Conservation (phyloP, 1,140 invertebrate genomes). For the Steinernema feltiae region DNA sequence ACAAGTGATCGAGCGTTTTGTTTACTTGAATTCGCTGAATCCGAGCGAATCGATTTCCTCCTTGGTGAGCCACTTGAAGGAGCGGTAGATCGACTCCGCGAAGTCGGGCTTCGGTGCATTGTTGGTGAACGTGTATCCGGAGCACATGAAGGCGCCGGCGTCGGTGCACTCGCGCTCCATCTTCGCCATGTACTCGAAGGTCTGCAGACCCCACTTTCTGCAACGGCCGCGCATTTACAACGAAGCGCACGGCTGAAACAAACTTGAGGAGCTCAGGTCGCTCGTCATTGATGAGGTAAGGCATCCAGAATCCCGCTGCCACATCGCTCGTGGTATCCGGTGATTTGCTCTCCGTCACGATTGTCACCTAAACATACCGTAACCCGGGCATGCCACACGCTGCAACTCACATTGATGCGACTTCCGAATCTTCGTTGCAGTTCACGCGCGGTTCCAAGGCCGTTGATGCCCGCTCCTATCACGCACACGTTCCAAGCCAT, state of each 20-base stretch:
- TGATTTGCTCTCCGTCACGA: background rate
- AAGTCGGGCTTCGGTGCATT: background rate
- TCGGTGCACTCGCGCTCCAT: conserved; percentile 5
- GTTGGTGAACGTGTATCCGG: background rate
- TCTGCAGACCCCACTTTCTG: background rate
- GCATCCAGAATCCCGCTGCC: background rate
- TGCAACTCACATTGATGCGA: background rate
- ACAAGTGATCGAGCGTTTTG: background rate
- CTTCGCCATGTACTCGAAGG: conserved; percentile 4
- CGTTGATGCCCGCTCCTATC: conserved; percentile 33
- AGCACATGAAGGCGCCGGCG: background rate
- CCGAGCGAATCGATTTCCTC: background rate
- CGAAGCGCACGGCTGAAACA: background rate
- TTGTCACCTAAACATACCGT: background rate
- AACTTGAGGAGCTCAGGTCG: background rate
- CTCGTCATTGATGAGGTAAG: conserved; percentile 2
- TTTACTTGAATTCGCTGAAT: background rate
- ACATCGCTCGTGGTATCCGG: conserved; percentile 6
- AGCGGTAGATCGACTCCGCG: conserved; percentile 2
- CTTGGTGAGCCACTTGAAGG: background rate
- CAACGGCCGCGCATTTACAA: background rate
- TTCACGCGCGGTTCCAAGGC: conserved; percentile 18
- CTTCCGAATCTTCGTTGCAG: conserved; percentile 20
- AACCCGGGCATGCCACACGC: background rate
- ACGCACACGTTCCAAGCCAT: conserved; percentile 16